A percentile compares a stretch with the other conserved stretches of the same genome.
phyloP scores from a whole-genome alignment of 1,140 invertebrate genomes.

The Drosophila erecta region DNA sequence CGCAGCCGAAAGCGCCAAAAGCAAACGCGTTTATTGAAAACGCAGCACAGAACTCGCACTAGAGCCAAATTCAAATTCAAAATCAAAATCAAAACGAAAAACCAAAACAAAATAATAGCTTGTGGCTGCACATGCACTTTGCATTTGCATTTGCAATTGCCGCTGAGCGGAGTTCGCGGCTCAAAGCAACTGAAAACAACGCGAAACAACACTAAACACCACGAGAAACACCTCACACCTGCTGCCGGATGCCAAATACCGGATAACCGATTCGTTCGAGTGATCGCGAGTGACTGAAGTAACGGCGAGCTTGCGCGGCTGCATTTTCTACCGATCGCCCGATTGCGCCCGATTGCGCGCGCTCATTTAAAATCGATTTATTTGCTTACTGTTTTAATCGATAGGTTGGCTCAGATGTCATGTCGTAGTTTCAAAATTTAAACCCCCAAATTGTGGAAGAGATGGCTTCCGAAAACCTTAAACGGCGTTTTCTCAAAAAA shows the following conservation, averaged over 20 bases:
- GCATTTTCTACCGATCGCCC: constrained; percentile 1
- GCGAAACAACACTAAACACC: constrained; percentile 25
- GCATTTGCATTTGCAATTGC: constrained; percentile 15
- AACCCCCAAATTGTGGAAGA: too few relatives aligned
- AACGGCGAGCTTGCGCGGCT: constrained; percentile 24
- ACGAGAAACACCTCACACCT: constrained; percentile 16
- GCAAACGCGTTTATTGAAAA: constrained; percentile 81
- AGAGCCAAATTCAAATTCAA: constrained; percentile 9
- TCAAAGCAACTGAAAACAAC: constrained; percentile 7
- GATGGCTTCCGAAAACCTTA: too few relatives aligned
- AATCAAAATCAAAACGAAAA: constrained; percentile 3
- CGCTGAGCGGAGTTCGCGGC: constrained; percentile 23
- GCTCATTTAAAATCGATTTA: background rate
- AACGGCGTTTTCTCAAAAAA: too few relatives aligned
- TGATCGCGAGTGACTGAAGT: constrained; percentile 58
- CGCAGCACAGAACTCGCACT: constrained; percentile 41
- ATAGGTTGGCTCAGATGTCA: too few relatives aligned
- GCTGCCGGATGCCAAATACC: constrained; percentile 11
- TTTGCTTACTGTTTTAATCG: too few relatives aligned
- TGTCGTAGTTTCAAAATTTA: background rate
- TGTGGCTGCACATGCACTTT: constrained; percentile 47
- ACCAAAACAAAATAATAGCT: constrained; percentile 29
- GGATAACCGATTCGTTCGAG: constrained; percentile 56
- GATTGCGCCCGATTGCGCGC: constrained; percentile 5
- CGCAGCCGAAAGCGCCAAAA: constrained; percentile 59